A percentile compares a stretch with the other conserved stretches of the same genome.
phyloP scores from a whole-genome alignment of 2,888 invertebrate species.

The Phania funesta region DNA sequence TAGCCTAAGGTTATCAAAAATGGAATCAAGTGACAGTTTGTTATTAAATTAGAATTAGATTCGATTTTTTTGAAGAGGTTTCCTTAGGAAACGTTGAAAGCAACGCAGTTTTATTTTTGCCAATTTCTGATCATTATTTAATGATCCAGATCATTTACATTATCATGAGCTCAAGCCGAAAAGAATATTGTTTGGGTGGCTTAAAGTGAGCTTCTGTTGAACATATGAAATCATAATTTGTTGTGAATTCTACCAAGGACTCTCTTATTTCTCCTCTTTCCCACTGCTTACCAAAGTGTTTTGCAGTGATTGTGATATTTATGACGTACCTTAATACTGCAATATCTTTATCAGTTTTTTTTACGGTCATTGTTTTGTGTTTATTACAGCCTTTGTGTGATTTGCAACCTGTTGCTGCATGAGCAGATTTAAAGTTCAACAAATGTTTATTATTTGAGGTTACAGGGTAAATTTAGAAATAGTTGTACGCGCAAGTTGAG shows the following conservation, averaged over 20 bases:
- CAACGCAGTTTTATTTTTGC: too few relatives aligned
- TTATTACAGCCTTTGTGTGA: slow-evolving; percentile 30
- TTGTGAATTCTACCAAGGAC: slow-evolving; percentile 27
- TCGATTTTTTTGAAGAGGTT: too few relatives aligned
- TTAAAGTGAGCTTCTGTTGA: background rate
- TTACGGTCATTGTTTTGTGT: background rate
- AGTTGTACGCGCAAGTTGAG: background rate
- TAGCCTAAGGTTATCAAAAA: too few relatives aligned
- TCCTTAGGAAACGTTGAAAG: too few relatives aligned
- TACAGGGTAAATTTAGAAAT: slow-evolving; percentile 15
- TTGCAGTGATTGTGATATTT: slow-evolving; percentile 16
- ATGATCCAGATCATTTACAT: too few relatives aligned
- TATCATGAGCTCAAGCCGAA: too few relatives aligned
- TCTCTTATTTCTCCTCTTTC: slow-evolving; percentile 22
- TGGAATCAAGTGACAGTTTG: too few relatives aligned
- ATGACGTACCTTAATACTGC: slow-evolving; percentile 43
- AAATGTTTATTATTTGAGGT: slow-evolving; percentile 31
- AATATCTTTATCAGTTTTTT: slow-evolving; percentile 38
- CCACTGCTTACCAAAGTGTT: background rate
- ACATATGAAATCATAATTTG: slow-evolving; percentile 24
- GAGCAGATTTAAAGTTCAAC: slow-evolving; percentile 50
- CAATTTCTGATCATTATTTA: too few relatives aligned
- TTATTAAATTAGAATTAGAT: too few relatives aligned
- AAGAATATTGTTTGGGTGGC: background rate
- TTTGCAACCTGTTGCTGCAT: slow-evolving; percentile 67